Base-by-base conservation (phyloP, 2,888 invertebrate species). In the Axea sp. region DNA sequence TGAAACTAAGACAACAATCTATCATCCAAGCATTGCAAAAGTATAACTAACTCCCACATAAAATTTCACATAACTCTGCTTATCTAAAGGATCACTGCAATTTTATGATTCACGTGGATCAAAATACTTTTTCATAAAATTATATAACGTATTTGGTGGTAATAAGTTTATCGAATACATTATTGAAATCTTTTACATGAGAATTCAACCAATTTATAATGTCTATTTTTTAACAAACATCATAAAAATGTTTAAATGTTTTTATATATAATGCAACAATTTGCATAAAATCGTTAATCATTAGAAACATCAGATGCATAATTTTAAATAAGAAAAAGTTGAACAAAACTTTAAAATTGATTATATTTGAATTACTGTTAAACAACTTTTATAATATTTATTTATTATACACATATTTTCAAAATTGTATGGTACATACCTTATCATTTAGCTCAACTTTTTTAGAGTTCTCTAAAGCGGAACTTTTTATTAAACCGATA, bases 21-120 rank as follows among this genome's bases (percentile, higher is more conserved):
- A 17, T 47, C 47, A 47, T 31, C 19, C 19, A 28, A 14, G 30
- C 9, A 22, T 51, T 51, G 35, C 51, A 35, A 51, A 24, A 55
- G 28, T 22, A 55, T 11, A 5, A 41, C 15, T 19, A 22, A 55
- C 30, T 55, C 39, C 53, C 19, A 53, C 53, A 39, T 53, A 17
- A 26, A 28, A 7, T 26, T 14, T 22, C 35, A 19, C 28, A 28
- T 12, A 11, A 39, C 28, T 31, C 7, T 53, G 28, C 39, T 37
- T 53, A 17, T n/a, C 1, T 6, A 24, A 11, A 24, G 14, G 2
- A n/a, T 3, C 0, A 8, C 17, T 9, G n/a, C 17, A 53, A 9
- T 35, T 8, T 39, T 12, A 26, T 39, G 14, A 11, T 53, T 37
- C 53, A 53, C 17, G 17, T 53, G 26, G 7, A 53, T 53, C n/a